These are phyloP conservation scores for Gambusia affinis DNA, from an alignment of 2,113 vertebrate genomes.

Conservation along the genomic window DNA sequence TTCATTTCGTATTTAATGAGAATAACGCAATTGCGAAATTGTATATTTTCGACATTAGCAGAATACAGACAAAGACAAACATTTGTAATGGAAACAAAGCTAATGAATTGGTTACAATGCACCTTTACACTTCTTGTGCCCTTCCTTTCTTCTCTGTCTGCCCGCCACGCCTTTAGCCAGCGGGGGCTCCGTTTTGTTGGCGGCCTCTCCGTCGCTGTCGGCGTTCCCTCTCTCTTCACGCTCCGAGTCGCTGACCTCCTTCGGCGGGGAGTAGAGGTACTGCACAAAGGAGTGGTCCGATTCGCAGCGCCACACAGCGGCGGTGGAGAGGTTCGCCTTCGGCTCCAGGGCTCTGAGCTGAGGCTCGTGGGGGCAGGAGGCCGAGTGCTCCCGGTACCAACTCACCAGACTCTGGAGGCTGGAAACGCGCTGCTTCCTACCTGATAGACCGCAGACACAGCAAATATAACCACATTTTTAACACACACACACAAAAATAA, in stretches of 20 bases:
- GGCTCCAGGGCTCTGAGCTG: slow-evolving; percentile 84
- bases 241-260: slow-evolving; percentile 82
- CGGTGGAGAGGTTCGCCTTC: slow-evolving; percentile 81
- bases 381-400: slow-evolving; percentile 89
- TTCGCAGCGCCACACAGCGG: slow-evolving; percentile 88
- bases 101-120: not conserved
- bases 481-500: too few relatives aligned
- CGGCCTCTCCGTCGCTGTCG: slow-evolving; percentile 22
- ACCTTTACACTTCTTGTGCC: slow-evolving; percentile 59
- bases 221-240: slow-evolving; percentile 44
- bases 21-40: too few relatives aligned
- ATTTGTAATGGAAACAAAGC: too few relatives aligned
- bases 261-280: slow-evolving; percentile 82
- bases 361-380: slow-evolving; percentile 86
- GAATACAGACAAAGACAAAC: too few relatives aligned
- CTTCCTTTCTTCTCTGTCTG: slow-evolving; percentile 51
- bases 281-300: slow-evolving; percentile 89
- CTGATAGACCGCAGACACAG: slow-evolving; percentile 55
- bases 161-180: slow-evolving; percentile 4
- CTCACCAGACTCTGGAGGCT: slow-evolving; percentile 84
- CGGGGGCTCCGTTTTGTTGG: not conserved
- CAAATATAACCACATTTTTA: not conserved
- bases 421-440: slow-evolving; percentile 80
- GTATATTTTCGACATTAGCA: too few relatives aligned
- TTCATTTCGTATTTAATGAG: too few relatives aligned